Percentiles rank a stretch among this genome's conserved stretches.
These are phyloP conservation scores for Phthorimaea operculella DNA, from an alignment of 1,140 invertebrate genomes.

Conservation along the genomic window DNA sequence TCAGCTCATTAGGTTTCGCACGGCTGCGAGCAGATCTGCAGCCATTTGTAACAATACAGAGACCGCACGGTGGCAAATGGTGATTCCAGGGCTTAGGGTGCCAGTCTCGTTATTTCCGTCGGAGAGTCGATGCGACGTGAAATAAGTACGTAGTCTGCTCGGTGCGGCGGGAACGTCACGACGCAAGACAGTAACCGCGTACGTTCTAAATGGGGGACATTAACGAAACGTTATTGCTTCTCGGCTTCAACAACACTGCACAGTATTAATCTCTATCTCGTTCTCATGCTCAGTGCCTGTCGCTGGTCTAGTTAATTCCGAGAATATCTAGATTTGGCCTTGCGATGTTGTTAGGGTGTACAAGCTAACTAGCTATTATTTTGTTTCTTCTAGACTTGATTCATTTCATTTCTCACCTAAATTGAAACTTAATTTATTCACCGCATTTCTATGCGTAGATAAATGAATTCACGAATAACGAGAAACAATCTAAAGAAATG, in stretches of 20 bases:
- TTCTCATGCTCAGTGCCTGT: conserved; percentile 40
- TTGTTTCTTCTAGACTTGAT: neutral
- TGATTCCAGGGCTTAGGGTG: conserved; percentile 47
- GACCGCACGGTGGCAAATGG: conserved; percentile 45
- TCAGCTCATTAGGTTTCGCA: conserved; percentile 65
- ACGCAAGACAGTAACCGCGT: conserved; percentile 47
- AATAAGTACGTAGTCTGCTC: conserved; percentile 37
- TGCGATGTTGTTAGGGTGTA: neutral
- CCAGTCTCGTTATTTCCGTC: conserved; percentile 40
- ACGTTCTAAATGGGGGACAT: conserved; percentile 58
- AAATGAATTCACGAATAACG: too few species aligned
- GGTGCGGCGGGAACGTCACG: conserved; percentile 30
- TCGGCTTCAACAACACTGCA: conserved; percentile 49
- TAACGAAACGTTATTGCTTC: conserved; percentile 59
- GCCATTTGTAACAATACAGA: conserved; percentile 65
- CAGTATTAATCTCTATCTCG: conserved; percentile 55
- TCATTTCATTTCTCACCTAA: too few species aligned
- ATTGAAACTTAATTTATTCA: too few species aligned
- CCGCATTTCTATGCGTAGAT: too few species aligned
- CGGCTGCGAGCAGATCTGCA: conserved; percentile 53
- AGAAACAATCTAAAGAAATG: too few species aligned
- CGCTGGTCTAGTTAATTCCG: conserved; percentile 34
- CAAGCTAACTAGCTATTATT: too few species aligned
- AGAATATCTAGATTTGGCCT: conserved; percentile 26
- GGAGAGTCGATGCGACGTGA: conserved; percentile 31